These are phyloP conservation scores for Cerastoderma edule DNA, from an alignment of 2,888 invertebrate species.

Conservation along the genomic window DNA sequence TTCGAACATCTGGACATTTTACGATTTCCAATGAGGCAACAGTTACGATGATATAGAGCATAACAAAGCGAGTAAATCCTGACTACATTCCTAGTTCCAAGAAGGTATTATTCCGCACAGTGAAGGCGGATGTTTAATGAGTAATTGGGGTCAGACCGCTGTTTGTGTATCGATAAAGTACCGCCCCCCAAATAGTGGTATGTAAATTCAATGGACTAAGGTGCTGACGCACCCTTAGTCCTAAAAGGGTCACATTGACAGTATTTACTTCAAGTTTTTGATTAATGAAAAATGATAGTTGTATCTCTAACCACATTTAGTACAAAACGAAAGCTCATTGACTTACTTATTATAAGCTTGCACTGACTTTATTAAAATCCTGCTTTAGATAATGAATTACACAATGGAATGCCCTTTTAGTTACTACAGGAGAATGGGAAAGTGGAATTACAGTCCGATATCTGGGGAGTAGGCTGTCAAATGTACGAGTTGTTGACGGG, in stretches of 20 bases:
- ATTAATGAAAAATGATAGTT: not conserved
- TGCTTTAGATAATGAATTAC: not conserved
- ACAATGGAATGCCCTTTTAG: constrained; percentile 21
- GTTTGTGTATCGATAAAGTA: too few relatives aligned
- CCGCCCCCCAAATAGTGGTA: too few relatives aligned
- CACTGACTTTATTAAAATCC: not conserved
- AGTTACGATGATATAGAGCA: too few relatives aligned
- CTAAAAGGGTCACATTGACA: not conserved
- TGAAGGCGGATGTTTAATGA: too few relatives aligned
- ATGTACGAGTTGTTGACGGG: constrained; percentile 50
- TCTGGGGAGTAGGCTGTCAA: constrained; percentile 52
- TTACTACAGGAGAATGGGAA: constrained; percentile 25
- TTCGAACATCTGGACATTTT: too few relatives aligned
- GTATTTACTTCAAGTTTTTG: not conserved
- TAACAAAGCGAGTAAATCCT: too few relatives aligned
- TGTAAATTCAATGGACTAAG: too few relatives aligned
- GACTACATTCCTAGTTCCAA: too few relatives aligned
- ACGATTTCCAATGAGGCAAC: too few relatives aligned
- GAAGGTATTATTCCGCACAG: too few relatives aligned
- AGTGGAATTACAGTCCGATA: constrained; percentile 39
- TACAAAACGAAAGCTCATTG: not conserved
- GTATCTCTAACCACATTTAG: not conserved
- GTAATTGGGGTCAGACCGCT: too few relatives aligned
- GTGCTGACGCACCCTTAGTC: too few relatives aligned
- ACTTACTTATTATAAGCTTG: not conserved